phyloP scores from a whole-genome alignment of 2,797 vertebrate species.

The Rallus crepitans region DNA sequence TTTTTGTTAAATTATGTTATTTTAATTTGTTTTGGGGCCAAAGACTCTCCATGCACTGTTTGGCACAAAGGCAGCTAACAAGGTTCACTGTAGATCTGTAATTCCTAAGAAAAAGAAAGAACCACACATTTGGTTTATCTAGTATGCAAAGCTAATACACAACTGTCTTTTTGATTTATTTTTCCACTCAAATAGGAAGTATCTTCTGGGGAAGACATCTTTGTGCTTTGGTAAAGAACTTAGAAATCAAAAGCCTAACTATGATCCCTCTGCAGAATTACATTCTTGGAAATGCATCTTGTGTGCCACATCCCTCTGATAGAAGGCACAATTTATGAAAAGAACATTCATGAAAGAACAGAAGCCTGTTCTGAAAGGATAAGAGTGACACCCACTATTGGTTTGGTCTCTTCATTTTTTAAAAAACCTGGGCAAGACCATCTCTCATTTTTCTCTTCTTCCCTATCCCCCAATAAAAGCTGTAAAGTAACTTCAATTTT shows the following conservation, averaged over 20 bases:
- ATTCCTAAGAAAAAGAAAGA: background rate
- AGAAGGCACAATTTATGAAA: slow-evolving; percentile 15
- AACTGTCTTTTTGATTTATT: background rate
- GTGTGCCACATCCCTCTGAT: background rate
- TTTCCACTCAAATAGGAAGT: background rate
- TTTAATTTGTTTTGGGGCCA: background rate
- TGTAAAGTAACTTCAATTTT: background rate
- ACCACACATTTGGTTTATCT: slow-evolving; percentile 27
- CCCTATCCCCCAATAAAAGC: background rate
- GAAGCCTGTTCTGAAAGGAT: background rate
- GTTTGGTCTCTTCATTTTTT: background rate
- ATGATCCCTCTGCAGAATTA: background rate
- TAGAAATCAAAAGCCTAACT: background rate
- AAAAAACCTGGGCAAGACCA: background rate
- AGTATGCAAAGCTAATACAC: slow-evolving; percentile 3
- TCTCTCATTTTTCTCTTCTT: background rate
- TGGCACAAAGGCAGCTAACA: background rate
- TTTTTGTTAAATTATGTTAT: too few species aligned
- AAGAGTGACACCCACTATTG: background rate
- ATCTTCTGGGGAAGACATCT: background rate
- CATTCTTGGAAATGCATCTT: slow-evolving; percentile 29
- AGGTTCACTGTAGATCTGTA: background rate
- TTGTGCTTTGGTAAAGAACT: slow-evolving; percentile 32
- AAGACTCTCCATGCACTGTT: background rate
- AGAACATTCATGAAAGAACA: slow-evolving; percentile 6